These are phyloP conservation scores for Drosophila falleni DNA, from an alignment of 2,888 invertebrate genomes.

Conservation along the genomic window DNA sequence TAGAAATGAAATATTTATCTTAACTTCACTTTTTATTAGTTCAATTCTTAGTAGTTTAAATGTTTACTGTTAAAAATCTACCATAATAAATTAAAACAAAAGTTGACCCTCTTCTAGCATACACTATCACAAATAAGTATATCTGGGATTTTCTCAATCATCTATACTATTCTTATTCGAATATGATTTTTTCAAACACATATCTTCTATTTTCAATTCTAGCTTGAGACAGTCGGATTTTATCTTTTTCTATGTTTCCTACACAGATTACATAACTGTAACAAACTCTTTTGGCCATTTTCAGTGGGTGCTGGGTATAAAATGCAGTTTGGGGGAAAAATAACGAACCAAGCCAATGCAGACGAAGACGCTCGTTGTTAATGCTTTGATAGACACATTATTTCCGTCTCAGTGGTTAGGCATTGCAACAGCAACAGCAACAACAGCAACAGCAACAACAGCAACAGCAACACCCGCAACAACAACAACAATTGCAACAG, in stretches of 20 bases:
- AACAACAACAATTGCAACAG: slow-evolving; percentile 40
- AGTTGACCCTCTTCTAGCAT: too few relatives aligned
- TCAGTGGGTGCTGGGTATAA: slow-evolving; percentile 5
- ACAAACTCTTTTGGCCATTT: not conserved
- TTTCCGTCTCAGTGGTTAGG: slow-evolving; percentile 80
- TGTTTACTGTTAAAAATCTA: too few relatives aligned
- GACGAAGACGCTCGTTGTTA: slow-evolving; percentile 70
- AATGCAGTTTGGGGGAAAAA: slow-evolving; percentile 19
- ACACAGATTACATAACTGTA: not conserved
- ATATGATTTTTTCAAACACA: not conserved
- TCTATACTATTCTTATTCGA: too few relatives aligned
- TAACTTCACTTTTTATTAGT: too few relatives aligned
- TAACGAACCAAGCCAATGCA: slow-evolving; percentile 46
- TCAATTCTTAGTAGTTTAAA: too few relatives aligned
- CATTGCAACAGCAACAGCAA: slow-evolving; percentile 42
- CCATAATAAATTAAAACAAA: too few relatives aligned
- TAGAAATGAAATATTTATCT: too few relatives aligned
- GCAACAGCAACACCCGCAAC: slow-evolving; percentile 28
- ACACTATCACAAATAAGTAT: too few relatives aligned
- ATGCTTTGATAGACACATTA: slow-evolving; percentile 81
- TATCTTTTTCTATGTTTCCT: not conserved
- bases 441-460: slow-evolving; percentile 25
- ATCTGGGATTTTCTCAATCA: too few relatives aligned
- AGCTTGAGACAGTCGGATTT: too few relatives aligned
- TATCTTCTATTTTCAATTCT: too few relatives aligned